Base-by-base conservation (phyloP, 2,113 vertebrate species). In the Corythornis madagascariensis region DNA sequence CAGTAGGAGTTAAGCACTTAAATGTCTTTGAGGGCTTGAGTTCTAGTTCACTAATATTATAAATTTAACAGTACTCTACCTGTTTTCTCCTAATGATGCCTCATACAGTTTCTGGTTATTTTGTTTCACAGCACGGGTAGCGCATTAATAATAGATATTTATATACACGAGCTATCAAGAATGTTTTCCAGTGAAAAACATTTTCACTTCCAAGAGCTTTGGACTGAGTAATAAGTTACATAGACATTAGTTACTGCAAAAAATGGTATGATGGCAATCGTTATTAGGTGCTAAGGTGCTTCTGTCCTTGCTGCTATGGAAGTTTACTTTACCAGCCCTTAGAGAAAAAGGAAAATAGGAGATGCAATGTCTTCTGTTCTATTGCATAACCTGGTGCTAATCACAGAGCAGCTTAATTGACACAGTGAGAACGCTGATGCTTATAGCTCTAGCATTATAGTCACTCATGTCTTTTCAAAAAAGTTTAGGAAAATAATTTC, bases 371-470 rank as follows among this genome's bases (percentile, higher is more conserved):
- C 31, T 95, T 81, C 77, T 80, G 26, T 75, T 59, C 59, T 74
- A 22, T 59, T 91, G 72, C 48, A 25, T 66, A 88, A 93, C 47
- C 61, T 50, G n/a, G 77, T 88, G 84, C 80, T 84, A 83, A 91
- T 92, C 52, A 66, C 73, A 93, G 17, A 87, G 35, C 22, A 60
- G 76, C 73, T 81, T 93, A 80, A 86, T 88, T 93, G 93, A 70
- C 87, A 77, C 74, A 69, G 48, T 48, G 57, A 96, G 77, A 95
- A 92, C 81, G 59, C 47, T 45, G 59, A 64, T 89, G 80, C 56
- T 90, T 84, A 84, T 61, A 94, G 40, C 33, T 52, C 60, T 33
- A 61, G 29, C 42, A 56, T 78, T 84, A 89, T 13, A 69, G 72
- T 67, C 43, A 87, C 6, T 12, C 17, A 19, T 42, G 55, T 83